A percentile compares a stretch with the other conserved stretches of the same genome.
Evolutionary conservation across 2,113 vertebrate genomes (phyloP).

Genomic region (Gila orcuttii): DNA sequence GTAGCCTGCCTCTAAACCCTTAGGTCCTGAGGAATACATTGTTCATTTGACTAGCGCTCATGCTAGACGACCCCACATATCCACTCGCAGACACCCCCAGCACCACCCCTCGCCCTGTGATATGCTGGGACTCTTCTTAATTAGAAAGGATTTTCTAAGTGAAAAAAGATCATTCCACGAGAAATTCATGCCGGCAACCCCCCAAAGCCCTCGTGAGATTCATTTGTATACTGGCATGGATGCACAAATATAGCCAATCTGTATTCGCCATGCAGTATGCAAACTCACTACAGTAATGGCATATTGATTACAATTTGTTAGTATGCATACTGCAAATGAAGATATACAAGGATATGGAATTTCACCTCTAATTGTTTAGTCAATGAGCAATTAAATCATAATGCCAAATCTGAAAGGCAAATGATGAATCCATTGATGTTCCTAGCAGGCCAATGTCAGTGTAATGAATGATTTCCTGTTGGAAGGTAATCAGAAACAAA

Average conservation of each 20-base stretch:
- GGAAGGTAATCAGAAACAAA: slow-evolving; percentile 7
- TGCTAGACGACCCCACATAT: slow-evolving; percentile 60
- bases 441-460: not conserved
- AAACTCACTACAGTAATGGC: slow-evolving; percentile 4
- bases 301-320: slow-evolving; percentile 38
- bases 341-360: slow-evolving; percentile 35
- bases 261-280: not conserved
- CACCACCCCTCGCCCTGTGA: slow-evolving; percentile 23
- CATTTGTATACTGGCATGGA: slow-evolving; percentile 23
- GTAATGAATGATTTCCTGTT: slow-evolving; percentile 17
- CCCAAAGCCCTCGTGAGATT: slow-evolving; percentile 49
- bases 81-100: slow-evolving; percentile 41
- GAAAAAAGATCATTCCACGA: slow-evolving; percentile 5
- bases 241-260: not conserved
- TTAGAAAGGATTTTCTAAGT: slow-evolving; percentile 42
- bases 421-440: slow-evolving; percentile 34
- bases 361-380: slow-evolving; percentile 44
- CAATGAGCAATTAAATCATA: slow-evolving; percentile 46
- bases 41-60: slow-evolving; percentile 81
- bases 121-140: slow-evolving; percentile 50
- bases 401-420: slow-evolving; percentile 40
- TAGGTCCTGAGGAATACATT: slow-evolving; percentile 92
- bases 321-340: slow-evolving; percentile 33
- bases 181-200: slow-evolving; percentile 41
- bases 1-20: slow-evolving; percentile 89